These are phyloP conservation scores for Parnassius smintheus DNA, from an alignment of 2,888 invertebrate species.

Conservation along the genomic window DNA sequence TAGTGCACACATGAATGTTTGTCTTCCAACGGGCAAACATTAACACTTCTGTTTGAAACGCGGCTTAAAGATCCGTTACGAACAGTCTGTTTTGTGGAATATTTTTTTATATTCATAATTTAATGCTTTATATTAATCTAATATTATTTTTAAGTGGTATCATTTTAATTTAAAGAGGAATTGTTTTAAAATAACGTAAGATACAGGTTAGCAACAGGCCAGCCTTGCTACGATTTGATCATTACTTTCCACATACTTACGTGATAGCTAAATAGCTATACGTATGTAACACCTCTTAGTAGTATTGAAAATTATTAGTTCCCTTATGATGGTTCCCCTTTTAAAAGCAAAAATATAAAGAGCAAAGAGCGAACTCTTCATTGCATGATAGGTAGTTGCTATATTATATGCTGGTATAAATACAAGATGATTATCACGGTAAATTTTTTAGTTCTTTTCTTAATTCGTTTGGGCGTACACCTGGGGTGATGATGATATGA, in stretches of 20 bases:
- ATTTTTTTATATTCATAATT: constrained; percentile 14
- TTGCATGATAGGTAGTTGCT: constrained; percentile 4
- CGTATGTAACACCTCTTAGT: constrained; percentile 4
- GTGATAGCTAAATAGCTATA: background rate
- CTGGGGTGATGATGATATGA: too few relatives aligned
- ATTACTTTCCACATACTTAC: too few relatives aligned
- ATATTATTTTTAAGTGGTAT: too few relatives aligned
- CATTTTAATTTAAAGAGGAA: too few relatives aligned
- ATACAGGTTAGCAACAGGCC: too few relatives aligned
- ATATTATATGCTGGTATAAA: too few relatives aligned
- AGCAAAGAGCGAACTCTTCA: constrained; percentile 6
- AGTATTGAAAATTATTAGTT: constrained; percentile 15
- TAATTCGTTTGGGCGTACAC: too few relatives aligned
- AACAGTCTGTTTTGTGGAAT: constrained; percentile 1
- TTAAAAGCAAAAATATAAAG: constrained; percentile 15
- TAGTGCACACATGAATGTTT: constrained; percentile 35
- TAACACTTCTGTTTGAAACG: constrained; percentile 49
- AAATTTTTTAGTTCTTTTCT: too few relatives aligned
- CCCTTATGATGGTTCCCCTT: constrained; percentile 13
- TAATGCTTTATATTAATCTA: too few relatives aligned
- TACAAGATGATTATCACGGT: too few relatives aligned
- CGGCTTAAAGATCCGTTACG: constrained; percentile 30
- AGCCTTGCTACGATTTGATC: too few relatives aligned
- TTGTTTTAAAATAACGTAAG: too few relatives aligned
- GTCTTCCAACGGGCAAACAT: constrained; percentile 44